Conservation (phyloP, 92 coral and sea anemone species). For the Epizoanthus stellaris region DNA sequence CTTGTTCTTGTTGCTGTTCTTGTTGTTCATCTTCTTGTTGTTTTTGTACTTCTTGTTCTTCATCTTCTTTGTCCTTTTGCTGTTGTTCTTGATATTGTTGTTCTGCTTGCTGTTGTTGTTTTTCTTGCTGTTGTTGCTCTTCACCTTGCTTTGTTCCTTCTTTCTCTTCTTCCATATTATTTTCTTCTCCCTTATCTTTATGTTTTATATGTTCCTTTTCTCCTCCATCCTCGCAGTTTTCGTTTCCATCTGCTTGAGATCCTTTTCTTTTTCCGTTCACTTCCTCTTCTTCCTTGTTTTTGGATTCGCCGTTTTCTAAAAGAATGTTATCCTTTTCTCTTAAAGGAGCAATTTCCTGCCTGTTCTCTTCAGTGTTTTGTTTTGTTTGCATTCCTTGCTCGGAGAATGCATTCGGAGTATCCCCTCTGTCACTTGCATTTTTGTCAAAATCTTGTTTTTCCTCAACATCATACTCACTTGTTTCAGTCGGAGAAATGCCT, state of each 20-base stretch:
- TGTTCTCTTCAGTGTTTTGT: no score
- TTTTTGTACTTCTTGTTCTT: conserved; percentile 7
- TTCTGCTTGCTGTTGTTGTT: not conserved
- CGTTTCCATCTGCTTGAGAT: not conserved
- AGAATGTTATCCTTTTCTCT: not conserved
- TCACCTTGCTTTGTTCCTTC: not conserved
- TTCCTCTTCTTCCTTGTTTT: not conserved
- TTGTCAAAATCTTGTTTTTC: not conserved
- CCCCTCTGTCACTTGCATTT: no score
- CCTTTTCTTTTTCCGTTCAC: not conserved
- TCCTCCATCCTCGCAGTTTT: not conserved
- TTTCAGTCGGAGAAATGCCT: not conserved
- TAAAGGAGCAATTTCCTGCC: no score
- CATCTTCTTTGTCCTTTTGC: not conserved
- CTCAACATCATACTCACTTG: not conserved
- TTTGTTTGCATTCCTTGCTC: no score
- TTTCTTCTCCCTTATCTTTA: not conserved
- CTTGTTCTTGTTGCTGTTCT: not conserved
- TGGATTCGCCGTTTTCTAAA: not conserved
- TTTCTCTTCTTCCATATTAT: conserved; percentile 3
- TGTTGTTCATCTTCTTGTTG: not conserved
- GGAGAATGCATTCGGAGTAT: no score
- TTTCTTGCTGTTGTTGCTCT: not conserved
- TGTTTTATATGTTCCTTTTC: not conserved
- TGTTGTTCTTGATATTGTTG: not conserved